Percentiles rank a stretch among this genome's conserved stretches.
Evolutionary conservation across 2,888 invertebrate genomes (phyloP).

Genomic region (Nomada ferruginata): DNA sequence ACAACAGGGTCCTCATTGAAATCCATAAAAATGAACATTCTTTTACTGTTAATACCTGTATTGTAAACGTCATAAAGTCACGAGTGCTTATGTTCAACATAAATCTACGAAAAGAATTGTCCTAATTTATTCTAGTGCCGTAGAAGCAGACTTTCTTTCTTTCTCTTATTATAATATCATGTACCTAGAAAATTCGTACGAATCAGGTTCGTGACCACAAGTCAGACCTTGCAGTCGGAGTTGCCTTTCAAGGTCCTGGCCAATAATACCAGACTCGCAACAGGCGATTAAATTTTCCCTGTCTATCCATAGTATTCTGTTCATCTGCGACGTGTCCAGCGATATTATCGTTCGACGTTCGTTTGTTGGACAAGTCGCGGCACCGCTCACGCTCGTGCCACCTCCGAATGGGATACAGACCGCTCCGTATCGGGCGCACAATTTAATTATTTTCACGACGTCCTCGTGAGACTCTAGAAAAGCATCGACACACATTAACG

Average conservation of each 20-base stretch:
- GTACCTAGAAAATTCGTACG: slow-evolving; percentile 96
- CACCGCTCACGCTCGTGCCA: slow-evolving; percentile 96
- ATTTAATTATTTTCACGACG: slow-evolving; percentile 91
- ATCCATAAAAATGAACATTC: background rate
- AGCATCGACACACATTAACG: background rate
- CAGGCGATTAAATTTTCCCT: slow-evolving; percentile 92
- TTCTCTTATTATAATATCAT: slow-evolving; percentile 16
- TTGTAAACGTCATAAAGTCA: background rate
- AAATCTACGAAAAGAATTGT: background rate
- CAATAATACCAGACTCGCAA: slow-evolving; percentile 96
- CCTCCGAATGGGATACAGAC: slow-evolving; percentile 97
- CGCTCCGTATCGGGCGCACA: slow-evolving; percentile 90
- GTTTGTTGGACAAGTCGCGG: slow-evolving; percentile 92
- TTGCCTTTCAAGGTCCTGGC: slow-evolving; percentile 96
- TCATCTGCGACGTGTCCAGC: slow-evolving; percentile 98
- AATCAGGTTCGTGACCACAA: slow-evolving; percentile 99
- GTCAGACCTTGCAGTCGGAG: slow-evolving; percentile 92
- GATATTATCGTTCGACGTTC: slow-evolving; percentile 93
- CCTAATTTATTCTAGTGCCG: background rate
- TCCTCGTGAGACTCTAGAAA: slow-evolving; percentile 89
- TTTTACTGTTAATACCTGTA: background rate
- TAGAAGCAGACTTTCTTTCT: background rate
- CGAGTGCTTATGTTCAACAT: background rate
- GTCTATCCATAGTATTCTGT: slow-evolving; percentile 97
- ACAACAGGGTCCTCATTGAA: too few species aligned